phyloP scores from a whole-genome alignment of 2,888 invertebrate species.

The Eupithecia subfuscata region DNA sequence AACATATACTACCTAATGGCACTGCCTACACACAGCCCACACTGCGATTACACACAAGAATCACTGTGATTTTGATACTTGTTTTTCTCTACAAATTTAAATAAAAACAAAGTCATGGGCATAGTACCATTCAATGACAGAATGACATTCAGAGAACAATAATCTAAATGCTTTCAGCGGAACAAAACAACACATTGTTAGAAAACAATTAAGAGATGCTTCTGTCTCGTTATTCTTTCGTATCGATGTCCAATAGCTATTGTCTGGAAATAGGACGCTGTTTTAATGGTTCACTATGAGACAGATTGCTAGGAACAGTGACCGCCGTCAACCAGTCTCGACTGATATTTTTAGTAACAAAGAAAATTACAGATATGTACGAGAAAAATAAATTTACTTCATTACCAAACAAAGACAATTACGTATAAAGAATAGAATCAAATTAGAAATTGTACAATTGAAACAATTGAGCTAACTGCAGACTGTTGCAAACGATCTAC shows the following conservation, averaged over 20 bases:
- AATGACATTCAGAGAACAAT: not conserved
- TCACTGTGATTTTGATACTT: too few species aligned
- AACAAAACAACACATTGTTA: slow-evolving; percentile 29
- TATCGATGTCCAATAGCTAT: slow-evolving; percentile 49
- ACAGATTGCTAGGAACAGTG: not conserved
- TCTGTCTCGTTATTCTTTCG: slow-evolving; percentile 40
- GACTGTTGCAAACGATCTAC: too few species aligned
- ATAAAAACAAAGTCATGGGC: not conserved
- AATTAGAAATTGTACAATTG: too few species aligned
- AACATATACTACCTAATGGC: too few species aligned
- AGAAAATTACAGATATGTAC: not conserved
- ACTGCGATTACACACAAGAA: too few species aligned
- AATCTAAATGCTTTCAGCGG: not conserved
- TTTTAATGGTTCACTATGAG: not conserved
- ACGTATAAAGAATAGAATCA: too few species aligned
- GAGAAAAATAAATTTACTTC: too few species aligned
- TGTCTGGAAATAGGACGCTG: slow-evolving; percentile 47
- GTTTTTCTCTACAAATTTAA: not conserved
- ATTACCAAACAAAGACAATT: too few species aligned
- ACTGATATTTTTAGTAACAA: not conserved
- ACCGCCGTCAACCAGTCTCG: not conserved
- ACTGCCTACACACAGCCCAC: too few species aligned
- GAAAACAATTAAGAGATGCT: slow-evolving; percentile 44
- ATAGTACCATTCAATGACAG: not conserved
- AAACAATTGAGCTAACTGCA: too few species aligned